Evolutionary conservation across 2,888 invertebrate species (phyloP), one percentile per base, ranked within the genome.

Genomic region (Melinaea marsaeus): DNA sequence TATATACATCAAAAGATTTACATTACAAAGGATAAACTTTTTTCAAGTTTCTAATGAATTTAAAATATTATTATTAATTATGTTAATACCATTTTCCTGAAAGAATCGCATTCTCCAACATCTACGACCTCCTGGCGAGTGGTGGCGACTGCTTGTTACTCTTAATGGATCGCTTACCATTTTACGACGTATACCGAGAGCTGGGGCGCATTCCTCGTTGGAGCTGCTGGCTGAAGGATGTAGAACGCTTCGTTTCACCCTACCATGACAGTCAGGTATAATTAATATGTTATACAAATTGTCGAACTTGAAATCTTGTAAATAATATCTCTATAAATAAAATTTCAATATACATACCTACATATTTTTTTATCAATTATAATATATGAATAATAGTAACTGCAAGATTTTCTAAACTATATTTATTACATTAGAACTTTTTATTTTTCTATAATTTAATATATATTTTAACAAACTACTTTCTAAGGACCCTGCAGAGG

Each of bases 111-210:
- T 87, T 94, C 61, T 68, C 59, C 7, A 85, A 84, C 75, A 93
- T 96, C 60, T 93, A 91, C 80, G 84, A 92, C 46, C 79, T 96
- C 59, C 81, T 96, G n/a, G 90, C 87, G 64, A 92, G 92, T 0
- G 93, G 93, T 4, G 96, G 96, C 0, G 94, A 94, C 72, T 92
- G 93, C 57, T 80, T 96, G 11, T 78, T 96, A 2, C 91, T 93
- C 22, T 95, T 95, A 74, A 80, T 95, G 37, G 94, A 94, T 0
- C 92, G 91, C 65, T 94, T 94, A 82, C 93, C 94, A 0, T 91
- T 95, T 6, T 96, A 92, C 76, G 93, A 94, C 48, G 92, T 95
- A 0, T 95, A 94, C 78, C 90, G 93, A 57, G 86, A 84, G n/a
- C 80, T 96, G 66, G 88, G 93, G 0, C 72, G 73, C 1, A 78